A percentile compares a stretch with the other conserved stretches of the same genome.
Evolutionary conservation across 2,888 invertebrate genomes (phyloP).

Genomic region (Yponomeuta plumbellus): DNA sequence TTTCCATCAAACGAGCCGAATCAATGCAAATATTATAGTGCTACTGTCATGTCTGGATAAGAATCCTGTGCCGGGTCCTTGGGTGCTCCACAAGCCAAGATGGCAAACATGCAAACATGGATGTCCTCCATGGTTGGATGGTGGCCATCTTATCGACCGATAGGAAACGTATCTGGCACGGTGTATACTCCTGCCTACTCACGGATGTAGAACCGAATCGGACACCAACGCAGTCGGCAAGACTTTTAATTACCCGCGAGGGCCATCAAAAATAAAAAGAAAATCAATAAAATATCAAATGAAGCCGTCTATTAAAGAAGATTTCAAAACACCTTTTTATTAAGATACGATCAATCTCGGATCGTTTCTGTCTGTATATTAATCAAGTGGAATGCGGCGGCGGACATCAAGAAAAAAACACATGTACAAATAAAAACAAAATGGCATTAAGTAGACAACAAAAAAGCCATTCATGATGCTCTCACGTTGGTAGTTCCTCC

Average conservation of each 20-base stretch:
- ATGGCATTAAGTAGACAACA: constrained; percentile 64
- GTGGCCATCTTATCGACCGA: no score
- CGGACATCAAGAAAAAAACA: constrained; percentile 50
- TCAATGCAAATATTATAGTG: no score
- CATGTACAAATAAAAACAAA: constrained; percentile 70
- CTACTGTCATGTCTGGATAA: no score
- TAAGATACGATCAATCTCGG: constrained; percentile 54
- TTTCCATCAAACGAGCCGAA: no score
- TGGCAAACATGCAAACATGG: no score
- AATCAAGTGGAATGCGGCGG: constrained; percentile 65
- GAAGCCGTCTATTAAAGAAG: constrained; percentile 51
- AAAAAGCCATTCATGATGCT: constrained; percentile 45
- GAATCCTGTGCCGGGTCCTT: no score
- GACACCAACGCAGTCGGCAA: constrained; percentile 21
- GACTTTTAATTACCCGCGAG: constrained; percentile 47
- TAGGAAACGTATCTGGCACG: no score
- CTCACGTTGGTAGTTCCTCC: not conserved
- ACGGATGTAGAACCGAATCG: not conserved
- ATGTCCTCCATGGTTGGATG: no score
- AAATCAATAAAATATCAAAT: constrained; percentile 42
- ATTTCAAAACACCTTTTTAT: constrained; percentile 65
- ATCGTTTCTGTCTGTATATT: constrained; percentile 32
- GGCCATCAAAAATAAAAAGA: constrained; percentile 39
- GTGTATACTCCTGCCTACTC: constrained; percentile 2
- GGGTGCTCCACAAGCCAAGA: no score